Conservation (phyloP, 2,797 vertebrate species). For the Poeciliopsis infans region DNA sequence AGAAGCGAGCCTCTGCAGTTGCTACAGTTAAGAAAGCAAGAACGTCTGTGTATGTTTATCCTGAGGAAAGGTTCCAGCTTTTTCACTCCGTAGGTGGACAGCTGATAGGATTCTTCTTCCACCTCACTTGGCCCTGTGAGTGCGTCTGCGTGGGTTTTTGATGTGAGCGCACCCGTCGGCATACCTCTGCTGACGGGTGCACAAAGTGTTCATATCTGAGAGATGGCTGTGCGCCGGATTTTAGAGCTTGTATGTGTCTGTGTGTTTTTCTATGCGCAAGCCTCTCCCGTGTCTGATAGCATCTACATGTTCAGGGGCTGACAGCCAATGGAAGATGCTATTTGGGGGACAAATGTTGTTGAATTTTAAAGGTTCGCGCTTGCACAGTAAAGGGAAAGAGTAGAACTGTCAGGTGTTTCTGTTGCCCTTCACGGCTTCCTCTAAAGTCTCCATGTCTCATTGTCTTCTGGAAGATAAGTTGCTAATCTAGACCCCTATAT, state of each 20-base stretch:
- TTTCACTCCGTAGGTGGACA: conserved; percentile 61
- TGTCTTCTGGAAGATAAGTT: conserved; percentile 31
- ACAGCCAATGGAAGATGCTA: conserved; percentile 47
- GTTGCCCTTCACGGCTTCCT: conserved; percentile 29
- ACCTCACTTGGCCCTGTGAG: conserved; percentile 56
- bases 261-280: conserved; percentile 41
- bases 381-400: conserved; percentile 47
- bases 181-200: conserved; percentile 22
- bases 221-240: conserved; percentile 42
- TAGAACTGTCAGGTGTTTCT: conserved; percentile 54
- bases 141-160: conserved; percentile 45
- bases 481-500: conserved; percentile 32
- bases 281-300: conserved; percentile 47
- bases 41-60: conserved; percentile 13
- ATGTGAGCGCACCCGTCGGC: conserved; percentile 31
- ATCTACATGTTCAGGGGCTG: conserved; percentile 53
- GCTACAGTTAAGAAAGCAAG: conserved; percentile 44
- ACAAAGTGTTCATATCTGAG: conserved; percentile 34
- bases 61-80: conserved; percentile 28
- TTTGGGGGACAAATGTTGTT: conserved; percentile 50
- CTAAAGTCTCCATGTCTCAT: conserved; percentile 33
- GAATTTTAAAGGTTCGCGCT: conserved; percentile 53
- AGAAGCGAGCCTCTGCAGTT: conserved; percentile 35
- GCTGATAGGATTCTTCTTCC: conserved; percentile 56
- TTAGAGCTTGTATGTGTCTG: conserved; percentile 29